phyloP scores from a whole-genome alignment of 53 echinoderm and acorn worm genomes.

The Actinopyga echinites region DNA sequence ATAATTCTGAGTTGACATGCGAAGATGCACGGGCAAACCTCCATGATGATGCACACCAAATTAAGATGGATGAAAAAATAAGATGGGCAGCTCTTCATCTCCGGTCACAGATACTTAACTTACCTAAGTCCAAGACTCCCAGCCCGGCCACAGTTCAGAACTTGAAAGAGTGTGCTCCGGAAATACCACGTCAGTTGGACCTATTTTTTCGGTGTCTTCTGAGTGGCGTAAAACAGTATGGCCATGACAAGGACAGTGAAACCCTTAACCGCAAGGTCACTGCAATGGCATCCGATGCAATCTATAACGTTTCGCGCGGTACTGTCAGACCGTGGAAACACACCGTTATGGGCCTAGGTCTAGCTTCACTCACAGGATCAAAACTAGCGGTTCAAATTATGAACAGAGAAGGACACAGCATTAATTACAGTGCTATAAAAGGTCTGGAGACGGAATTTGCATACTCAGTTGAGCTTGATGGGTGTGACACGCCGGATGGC shows the following conservation, averaged over 20 bases:
- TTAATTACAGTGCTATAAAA: constrained; percentile 29
- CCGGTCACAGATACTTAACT: constrained; percentile 47
- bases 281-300: constrained; percentile 59
- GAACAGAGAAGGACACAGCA: constrained; percentile 59
- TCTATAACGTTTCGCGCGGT: constrained; percentile 53
- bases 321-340: constrained; percentile 55
- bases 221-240: neutral
- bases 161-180: constrained; percentile 51
- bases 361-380: constrained; percentile 61
- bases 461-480: constrained; percentile 6
- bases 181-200: constrained; percentile 51
- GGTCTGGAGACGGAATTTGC: constrained; percentile 60
- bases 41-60: constrained; percentile 8
- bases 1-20: constrained; percentile 8
- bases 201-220: constrained; percentile 57
- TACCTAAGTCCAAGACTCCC: too few relatives aligned
- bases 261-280: constrained; percentile 44
- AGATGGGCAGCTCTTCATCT: constrained; percentile 60
- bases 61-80: constrained; percentile 30
- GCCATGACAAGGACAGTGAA: neutral
- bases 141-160: constrained; percentile 47
- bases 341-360: constrained; percentile 51
- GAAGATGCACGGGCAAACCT: constrained; percentile 37
- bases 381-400: constrained; percentile 49
- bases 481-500: constrained; percentile 43